Base-by-base conservation (phyloP, 2,797 vertebrate genomes). In the Emys orbicularis region DNA sequence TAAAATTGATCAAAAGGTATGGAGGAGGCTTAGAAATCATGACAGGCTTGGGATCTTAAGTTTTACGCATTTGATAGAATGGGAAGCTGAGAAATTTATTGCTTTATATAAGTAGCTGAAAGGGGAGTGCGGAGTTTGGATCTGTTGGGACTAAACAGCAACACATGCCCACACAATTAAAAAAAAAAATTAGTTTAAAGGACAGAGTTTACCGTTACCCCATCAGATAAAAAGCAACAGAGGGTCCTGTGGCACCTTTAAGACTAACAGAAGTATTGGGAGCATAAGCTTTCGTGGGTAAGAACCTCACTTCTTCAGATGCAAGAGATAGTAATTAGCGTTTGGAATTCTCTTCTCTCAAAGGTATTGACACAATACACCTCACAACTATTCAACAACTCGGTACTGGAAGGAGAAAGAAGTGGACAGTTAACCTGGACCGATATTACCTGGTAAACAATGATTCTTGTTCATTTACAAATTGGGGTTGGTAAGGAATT, bases 21-120 rank as follows among this genome's bases (percentile, higher is more conserved):
- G 80, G 37, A 92, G 79, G 37, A 37, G 34, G 79, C 90, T 88
- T 76, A 54, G 41, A 95, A 95, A 68, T 25, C 90, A 86, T 34
- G 57, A 53, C 3, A 91, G 53, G 79, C 59, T 79, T 93, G 61
- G 49, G 56, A 86, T 72, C 16, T 77, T 21, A 79, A 19, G 1
- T 92, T 94, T 93, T 52, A 89, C 84, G 57, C 21, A 84, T 11
- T 47, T 19, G 84, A 56, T 25, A 91, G 89, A 94, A 95, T 8
- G 49, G 89, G 44, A 90, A 72, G 90, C 87, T 95, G n/a, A 79
- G 84, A 85, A 97, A 81, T 77, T 89, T 54, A 90, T 94, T 91
- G 89, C 86, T 91, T 65, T 72, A 61, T 81, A 50, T 57, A 92
- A 87, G 85, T 90, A 94, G 83, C 87, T 83, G 86, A 92, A 92